Evolutionary conservation across 2,113 vertebrate genomes (phyloP).

Genomic region (Megalops atlanticus): DNA sequence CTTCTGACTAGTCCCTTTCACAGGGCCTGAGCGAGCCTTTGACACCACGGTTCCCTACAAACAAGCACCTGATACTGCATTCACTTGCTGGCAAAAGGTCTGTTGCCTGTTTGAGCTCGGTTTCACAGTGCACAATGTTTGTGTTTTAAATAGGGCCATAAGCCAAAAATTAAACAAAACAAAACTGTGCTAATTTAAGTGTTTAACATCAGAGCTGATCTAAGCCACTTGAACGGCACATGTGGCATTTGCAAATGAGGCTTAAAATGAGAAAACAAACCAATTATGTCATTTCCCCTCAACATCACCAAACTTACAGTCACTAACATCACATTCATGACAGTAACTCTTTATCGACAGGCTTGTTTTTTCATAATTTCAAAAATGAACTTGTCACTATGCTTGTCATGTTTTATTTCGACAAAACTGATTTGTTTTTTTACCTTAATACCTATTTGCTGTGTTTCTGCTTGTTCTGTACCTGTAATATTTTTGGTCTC

Average conservation of each 20-base stretch:
- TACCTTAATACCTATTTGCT: no score
- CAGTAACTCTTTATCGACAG: no score
- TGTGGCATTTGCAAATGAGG: neutral
- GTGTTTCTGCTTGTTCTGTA: no score
- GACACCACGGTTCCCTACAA: neutral
- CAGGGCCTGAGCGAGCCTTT: neutral
- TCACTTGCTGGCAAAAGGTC: neutral
- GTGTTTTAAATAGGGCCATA: neutral
- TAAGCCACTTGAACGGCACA: neutral
- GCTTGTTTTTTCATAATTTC: no score
- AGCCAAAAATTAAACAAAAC: neutral
- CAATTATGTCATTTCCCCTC: neutral
- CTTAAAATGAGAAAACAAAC: neutral
- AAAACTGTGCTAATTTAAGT: neutral
- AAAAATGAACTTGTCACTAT: no score
- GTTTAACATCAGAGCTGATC: neutral
- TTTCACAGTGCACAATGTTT: neutral
- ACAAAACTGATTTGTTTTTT: no score
- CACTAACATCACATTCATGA: no score
- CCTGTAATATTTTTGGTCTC: no score
- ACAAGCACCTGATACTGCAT: neutral
- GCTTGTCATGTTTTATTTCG: no score
- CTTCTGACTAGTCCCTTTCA: neutral
- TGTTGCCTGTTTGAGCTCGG: neutral
- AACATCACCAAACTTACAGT: no score